Conservation (phyloP, 2,797 vertebrate genomes). For the Anas capensis region DNA sequence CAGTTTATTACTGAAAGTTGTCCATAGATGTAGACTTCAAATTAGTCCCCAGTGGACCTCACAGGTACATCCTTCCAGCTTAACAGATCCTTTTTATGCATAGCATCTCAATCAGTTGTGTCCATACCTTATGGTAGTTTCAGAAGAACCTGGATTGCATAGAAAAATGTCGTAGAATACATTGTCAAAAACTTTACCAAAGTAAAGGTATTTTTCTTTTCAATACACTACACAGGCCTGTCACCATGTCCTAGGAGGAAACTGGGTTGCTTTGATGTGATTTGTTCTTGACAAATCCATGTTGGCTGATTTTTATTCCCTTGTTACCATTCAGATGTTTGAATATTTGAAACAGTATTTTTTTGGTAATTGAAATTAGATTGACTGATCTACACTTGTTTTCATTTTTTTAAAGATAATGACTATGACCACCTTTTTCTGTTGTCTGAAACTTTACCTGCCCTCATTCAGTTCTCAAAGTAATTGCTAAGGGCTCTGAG, state of each 20-base stretch:
- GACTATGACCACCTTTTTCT: not conserved
- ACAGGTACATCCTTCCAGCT: not conserved
- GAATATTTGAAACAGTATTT: not conserved
- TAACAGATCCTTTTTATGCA: not conserved
- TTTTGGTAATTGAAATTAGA: slow-evolving; percentile 8
- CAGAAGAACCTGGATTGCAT: not conserved
- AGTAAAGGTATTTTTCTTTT: slow-evolving; percentile 37
- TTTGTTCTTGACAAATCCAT: slow-evolving; percentile 43
- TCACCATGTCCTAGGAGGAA: slow-evolving; percentile 32
- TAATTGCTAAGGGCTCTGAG: slow-evolving; percentile 23
- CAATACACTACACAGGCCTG: slow-evolving; percentile 8
- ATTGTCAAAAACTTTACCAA: slow-evolving; percentile 11
- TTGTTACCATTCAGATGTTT: slow-evolving; percentile 4
- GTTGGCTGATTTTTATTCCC: not conserved
- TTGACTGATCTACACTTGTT: not conserved
- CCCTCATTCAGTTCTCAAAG: not conserved
- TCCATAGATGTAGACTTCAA: not conserved
- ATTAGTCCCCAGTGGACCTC: not conserved
- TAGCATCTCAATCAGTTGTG: not conserved
- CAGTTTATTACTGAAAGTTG: slow-evolving; percentile 7
- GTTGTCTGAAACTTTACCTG: slow-evolving; percentile 32
- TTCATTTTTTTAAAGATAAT: not conserved
- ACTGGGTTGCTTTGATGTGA: not conserved
- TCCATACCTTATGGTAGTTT: slow-evolving; percentile 16
- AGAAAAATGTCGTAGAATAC: slow-evolving; percentile 14